A percentile compares a stretch with the other conserved stretches of the same genome.
Conservation (phyloP, 2,797 vertebrate genomes). For the Clarias pachynema region DNA sequence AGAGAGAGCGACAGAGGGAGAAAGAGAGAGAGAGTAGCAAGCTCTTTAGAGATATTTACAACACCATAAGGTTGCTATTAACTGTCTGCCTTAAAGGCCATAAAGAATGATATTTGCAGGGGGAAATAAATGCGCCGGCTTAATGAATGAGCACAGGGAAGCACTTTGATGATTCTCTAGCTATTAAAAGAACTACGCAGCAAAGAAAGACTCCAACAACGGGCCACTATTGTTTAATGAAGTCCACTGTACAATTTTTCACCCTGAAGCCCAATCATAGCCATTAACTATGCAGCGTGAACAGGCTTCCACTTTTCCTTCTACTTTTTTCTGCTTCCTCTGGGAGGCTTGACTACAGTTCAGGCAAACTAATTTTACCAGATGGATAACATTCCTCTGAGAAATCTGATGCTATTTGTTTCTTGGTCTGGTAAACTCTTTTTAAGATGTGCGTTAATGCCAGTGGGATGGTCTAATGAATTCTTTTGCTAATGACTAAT, state of each 20-base stretch:
- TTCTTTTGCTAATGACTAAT: neutral
- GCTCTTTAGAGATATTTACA: conserved; percentile 35
- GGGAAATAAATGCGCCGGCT: conserved; percentile 7
- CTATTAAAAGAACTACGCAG: conserved; percentile 16
- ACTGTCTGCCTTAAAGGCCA: conserved; percentile 28
- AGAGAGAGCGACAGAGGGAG: neutral
- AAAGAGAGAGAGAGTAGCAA: conserved; percentile 28
- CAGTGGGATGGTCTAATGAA: neutral
- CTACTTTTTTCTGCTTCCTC: neutral
- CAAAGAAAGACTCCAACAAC: conserved; percentile 5
- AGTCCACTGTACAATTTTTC: conserved; percentile 17
- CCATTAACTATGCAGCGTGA: conserved; percentile 11
- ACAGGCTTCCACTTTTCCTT: conserved; percentile 10
- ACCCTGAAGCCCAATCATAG: conserved; percentile 3
- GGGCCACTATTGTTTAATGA: conserved; percentile 29
- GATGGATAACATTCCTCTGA: conserved; percentile 23
- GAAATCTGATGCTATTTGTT: conserved; percentile 12
- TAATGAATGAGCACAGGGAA: conserved; percentile 29
- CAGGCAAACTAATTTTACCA: conserved; percentile 16
- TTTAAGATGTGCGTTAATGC: conserved; percentile 7
- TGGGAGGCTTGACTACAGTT: conserved; percentile 14
- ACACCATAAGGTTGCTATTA: conserved; percentile 42
- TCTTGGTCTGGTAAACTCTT: conserved; percentile 16
- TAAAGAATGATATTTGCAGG: conserved; percentile 25
- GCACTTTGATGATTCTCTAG: conserved; percentile 28